Base-by-base conservation (phyloP, 2,888 invertebrate genomes). In the Pyrochroa serraticornis region DNA sequence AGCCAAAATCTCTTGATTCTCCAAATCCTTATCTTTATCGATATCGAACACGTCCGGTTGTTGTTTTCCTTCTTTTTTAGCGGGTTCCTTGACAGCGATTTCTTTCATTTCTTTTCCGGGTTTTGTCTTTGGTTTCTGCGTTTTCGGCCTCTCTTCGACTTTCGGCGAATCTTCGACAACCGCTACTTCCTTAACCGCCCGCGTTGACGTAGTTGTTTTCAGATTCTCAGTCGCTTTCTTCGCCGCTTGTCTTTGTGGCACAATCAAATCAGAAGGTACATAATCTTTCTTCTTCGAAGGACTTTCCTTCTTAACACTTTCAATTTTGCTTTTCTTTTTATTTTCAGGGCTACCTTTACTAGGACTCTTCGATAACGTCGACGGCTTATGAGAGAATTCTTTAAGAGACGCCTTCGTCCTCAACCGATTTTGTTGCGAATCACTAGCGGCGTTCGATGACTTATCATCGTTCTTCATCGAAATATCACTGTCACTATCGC, bases 151-250 rank as follows among this genome's bases (percentile, higher is more conserved):
- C 12, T 70, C 70, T 53, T 72, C 72, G 12, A 63, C 38, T 63
- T 72, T 70, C 2, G 43, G 36, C n/a, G 53, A 36, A 49, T 71
- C 70, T 22, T 57, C 58, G 6, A 38, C 32, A 8, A 37, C 36
- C n/a, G 51, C 49, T 46, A 65, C 60, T 55, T 80, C 79, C 68
- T 79, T 77, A 1, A 49, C n/a, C 2, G 64, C 54, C 68, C 75
- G 71, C 36, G 81, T 78, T 3, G 79, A 80, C 65, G 84, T 88
- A 42, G 85, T 88, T 12, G 86, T 87, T 58, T 86, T 88, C 85
- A 94, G 88, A 73, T 91, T 93, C 78, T 94, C 93, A 1, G 92
- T 91, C 0, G 94, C 94, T 75, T 93, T 94, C 76, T 93, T 94
- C 22, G 94, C 94, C 30, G 94, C 94, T 79, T 93, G 92, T 48